These are phyloP conservation scores for Sturnus vulgaris DNA, from an alignment of 2,113 vertebrate genomes.

Conservation along the genomic window DNA sequence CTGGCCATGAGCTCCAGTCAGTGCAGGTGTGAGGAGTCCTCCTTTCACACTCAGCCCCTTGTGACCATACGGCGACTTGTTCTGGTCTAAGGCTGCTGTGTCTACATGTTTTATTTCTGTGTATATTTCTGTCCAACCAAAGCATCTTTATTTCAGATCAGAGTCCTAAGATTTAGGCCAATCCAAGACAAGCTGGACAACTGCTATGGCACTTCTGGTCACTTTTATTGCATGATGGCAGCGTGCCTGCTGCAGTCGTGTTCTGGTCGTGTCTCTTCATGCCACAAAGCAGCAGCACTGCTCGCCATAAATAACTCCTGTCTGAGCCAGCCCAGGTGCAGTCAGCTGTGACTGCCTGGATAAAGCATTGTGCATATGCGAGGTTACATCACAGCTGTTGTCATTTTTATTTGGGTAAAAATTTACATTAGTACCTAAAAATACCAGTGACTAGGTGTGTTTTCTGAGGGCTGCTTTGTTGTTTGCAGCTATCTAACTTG, in stretches of 20 bases:
- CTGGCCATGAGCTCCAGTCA: background rate
- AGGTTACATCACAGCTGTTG: background rate
- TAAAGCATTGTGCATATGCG: background rate
- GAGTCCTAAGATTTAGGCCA: background rate
- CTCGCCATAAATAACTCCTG: background rate
- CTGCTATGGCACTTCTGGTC: background rate
- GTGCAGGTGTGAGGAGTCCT: background rate
- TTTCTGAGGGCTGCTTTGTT: background rate
- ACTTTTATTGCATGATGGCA: background rate
- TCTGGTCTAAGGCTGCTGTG: background rate
- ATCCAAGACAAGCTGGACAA: background rate
- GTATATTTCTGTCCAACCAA: background rate
- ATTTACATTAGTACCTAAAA: background rate
- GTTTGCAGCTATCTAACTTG: background rate
- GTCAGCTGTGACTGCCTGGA: background rate
- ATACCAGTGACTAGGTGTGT: background rate
- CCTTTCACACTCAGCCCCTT: background rate
- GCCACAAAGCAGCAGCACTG: background rate
- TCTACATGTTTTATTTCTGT: background rate
- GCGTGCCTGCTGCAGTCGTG: rapidly evolving
- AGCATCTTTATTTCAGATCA: background rate
- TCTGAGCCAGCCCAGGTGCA: background rate
- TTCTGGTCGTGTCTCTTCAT: background rate
- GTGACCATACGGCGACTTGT: background rate
- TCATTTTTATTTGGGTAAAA: background rate